Percentiles rank a stretch among this genome's conserved stretches.
phyloP scores from a whole-genome alignment of 2,113 vertebrate genomes.

The Vireo altiloquus region DNA sequence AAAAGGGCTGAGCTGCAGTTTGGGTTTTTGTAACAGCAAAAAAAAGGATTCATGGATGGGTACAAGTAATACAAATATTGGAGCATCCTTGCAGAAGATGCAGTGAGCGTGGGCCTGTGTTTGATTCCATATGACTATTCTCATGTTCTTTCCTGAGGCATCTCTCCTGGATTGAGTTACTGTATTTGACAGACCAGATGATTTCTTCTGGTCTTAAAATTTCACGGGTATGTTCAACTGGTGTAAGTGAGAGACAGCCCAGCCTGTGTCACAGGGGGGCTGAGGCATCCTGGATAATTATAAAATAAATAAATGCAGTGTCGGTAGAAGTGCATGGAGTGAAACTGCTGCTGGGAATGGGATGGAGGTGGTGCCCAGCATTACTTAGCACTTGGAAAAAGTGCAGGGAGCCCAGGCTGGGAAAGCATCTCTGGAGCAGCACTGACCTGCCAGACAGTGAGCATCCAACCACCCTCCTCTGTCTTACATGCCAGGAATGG shows the following conservation, averaged over 20 bases:
- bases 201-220: constrained; percentile 15
- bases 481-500: not conserved
- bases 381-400: not conserved
- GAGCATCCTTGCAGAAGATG: not conserved
- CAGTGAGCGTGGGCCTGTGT: not conserved
- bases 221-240: not conserved
- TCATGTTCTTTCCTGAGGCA: not conserved
- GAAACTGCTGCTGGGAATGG: not conserved
- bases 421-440: not conserved
- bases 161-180: not conserved
- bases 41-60: not conserved
- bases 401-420: not conserved
- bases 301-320: constrained; percentile 1
- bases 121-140: not conserved
- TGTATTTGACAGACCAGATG: not conserved
- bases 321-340: not conserved
- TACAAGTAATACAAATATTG: not conserved
- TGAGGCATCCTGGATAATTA: not conserved
- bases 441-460: not conserved
- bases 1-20: not conserved
- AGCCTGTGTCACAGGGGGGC: not conserved
- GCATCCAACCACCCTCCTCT: not conserved
- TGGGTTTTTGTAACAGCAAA: not conserved
- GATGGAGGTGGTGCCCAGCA: not conserved
- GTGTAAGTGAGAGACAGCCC: not conserved